A percentile compares a stretch with the other conserved stretches of the same genome.
Evolutionary conservation across 2,888 invertebrate genomes (phyloP).

Genomic region (Cataglyphis albicans): DNA sequence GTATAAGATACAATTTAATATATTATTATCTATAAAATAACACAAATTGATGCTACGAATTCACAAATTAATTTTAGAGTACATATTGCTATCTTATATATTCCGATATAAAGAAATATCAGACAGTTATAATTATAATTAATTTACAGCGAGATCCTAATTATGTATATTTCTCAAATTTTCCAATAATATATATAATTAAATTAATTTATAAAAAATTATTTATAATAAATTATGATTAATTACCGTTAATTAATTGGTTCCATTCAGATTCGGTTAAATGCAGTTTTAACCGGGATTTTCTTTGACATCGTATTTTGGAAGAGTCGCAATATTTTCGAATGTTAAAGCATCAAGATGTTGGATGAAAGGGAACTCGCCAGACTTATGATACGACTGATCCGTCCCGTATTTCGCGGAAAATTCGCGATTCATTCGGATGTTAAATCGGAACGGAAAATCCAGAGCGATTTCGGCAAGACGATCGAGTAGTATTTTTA

Average conservation of each 20-base stretch:
- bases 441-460: constrained; percentile 32
- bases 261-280: not conserved
- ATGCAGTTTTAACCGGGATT: not conserved
- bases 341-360: not conserved
- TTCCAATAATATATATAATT: not conserved
- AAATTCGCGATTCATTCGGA: constrained; percentile 27
- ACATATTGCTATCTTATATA: not conserved
- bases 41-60: not conserved
- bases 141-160: not conserved
- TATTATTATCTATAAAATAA: not conserved
- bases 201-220: constrained; percentile 11
- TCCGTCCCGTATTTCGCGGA: constrained; percentile 30
- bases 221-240: not conserved
- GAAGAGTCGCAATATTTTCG: constrained; percentile 1
- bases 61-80: not conserved
- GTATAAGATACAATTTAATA: not conserved
- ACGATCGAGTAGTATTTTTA: constrained; percentile 56
- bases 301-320: constrained; percentile 21
- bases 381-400: constrained; percentile 25
- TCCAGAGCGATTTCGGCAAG: constrained; percentile 12
- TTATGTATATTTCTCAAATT: not conserved
- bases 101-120: not conserved
- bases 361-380: constrained; percentile 17
- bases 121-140: not conserved
- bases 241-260: not conserved